phyloP scores from a whole-genome alignment of 2,888 invertebrate species.

The Glyphotaelius pellucidus region DNA sequence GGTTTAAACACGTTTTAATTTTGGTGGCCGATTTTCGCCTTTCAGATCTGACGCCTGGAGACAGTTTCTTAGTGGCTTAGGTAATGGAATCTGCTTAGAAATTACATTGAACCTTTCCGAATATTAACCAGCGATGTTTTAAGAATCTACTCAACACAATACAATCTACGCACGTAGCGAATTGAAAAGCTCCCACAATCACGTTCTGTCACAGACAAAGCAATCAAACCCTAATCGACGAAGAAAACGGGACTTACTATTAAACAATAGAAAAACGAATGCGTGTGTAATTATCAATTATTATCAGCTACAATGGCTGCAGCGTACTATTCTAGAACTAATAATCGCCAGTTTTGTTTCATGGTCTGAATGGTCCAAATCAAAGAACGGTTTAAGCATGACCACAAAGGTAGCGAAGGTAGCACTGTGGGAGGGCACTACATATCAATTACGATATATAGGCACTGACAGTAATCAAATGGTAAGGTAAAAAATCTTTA shows the following conservation, averaged over 20 bases:
- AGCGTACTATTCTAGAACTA: not conserved
- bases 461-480: not conserved
- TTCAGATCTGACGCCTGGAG: not conserved
- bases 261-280: not conserved
- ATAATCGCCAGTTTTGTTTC: conserved; percentile 61
- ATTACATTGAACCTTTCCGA: not conserved
- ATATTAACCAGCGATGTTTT: not conserved
- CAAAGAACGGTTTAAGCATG: conserved; percentile 56
- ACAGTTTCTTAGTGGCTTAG: not conserved
- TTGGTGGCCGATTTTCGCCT: no score
- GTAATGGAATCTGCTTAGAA: not conserved
- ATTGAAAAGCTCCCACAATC: not conserved
- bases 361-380: conserved; percentile 62
- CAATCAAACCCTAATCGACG: not conserved
- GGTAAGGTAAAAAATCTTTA: not conserved
- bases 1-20: not conserved
- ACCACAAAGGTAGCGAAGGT: not conserved
- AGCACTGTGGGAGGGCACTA: not conserved
- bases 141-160: not conserved
- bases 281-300: not conserved
- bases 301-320: not conserved
- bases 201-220: not conserved
- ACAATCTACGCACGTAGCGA: not conserved
- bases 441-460: not conserved
- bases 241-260: not conserved